A percentile compares a stretch with the other conserved stretches of the same genome.
Conservation (phyloP, 1,140 invertebrate species). For the Varroa destructor region DNA sequence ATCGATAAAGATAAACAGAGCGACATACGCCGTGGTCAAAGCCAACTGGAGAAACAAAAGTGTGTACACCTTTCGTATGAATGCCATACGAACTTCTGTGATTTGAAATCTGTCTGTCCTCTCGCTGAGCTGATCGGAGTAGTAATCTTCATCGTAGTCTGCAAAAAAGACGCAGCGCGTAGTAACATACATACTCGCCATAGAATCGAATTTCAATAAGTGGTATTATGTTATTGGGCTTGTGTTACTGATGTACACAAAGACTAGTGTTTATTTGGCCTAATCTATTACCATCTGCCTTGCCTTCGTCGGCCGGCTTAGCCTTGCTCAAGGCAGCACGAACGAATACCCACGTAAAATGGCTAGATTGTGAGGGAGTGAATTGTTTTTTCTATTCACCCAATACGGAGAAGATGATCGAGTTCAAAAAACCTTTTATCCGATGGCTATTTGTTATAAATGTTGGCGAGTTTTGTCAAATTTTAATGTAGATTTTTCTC, state of each 20-base stretch:
- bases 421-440: too few species aligned
- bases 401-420: too few species aligned
- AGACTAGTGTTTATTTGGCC: background rate
- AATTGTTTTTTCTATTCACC: too few species aligned
- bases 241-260: background rate
- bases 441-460: too few species aligned
- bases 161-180: background rate
- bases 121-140: background rate
- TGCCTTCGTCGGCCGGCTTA: too few species aligned
- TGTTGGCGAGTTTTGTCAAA: too few species aligned
- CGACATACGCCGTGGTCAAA: constrained; percentile 42
- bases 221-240: background rate
- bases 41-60: constrained; percentile 43
- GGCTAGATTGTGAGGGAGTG: too few species aligned
- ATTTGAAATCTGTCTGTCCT: background rate
- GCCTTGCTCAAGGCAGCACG: too few species aligned
- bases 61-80: constrained; percentile 45
- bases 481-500: too few species aligned
- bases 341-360: too few species aligned
- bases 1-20: constrained; percentile 43
- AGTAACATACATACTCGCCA: background rate
- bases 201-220: background rate
- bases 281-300: background rate
- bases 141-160: background rate
- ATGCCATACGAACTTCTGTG: constrained; percentile 34